phyloP scores from a whole-genome alignment of 2,797 vertebrate species.

The Muscicapa striata region DNA sequence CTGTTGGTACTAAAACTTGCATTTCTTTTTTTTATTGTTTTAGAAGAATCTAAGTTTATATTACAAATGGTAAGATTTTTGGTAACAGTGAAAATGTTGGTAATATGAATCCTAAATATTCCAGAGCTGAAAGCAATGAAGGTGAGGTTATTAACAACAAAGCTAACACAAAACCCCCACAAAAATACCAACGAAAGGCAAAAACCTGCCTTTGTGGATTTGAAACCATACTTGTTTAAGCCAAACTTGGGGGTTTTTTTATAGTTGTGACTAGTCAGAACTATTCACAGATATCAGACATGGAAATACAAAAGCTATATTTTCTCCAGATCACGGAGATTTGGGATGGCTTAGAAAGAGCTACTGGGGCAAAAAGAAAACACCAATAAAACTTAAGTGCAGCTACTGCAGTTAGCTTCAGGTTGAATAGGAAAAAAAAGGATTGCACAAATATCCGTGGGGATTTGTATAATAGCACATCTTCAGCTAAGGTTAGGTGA shows the following conservation, averaged over 20 bases:
- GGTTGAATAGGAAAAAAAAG: not conserved
- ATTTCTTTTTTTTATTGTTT: not conserved
- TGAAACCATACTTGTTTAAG: not conserved
- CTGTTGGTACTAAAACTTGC: not conserved
- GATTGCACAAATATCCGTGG: not conserved
- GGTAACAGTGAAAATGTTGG: not conserved
- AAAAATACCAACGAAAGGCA: not conserved
- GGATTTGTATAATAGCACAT: not conserved
- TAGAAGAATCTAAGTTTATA: not conserved
- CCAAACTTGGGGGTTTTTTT: not conserved
- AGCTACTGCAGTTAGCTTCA: not conserved
- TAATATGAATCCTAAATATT: not conserved
- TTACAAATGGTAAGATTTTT: not conserved
- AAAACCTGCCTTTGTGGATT: not conserved
- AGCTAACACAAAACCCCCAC: rapidly evolving
- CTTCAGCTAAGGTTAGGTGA: not conserved
- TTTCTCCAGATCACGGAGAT: not conserved
- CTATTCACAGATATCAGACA: not conserved
- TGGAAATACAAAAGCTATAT: not conserved
- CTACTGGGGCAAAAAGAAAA: not conserved
- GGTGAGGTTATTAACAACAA: not conserved
- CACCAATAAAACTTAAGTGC: not conserved
- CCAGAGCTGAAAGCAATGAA: not conserved
- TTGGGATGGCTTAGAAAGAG: not conserved
- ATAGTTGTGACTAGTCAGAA: not conserved